These are phyloP conservation scores for Coracopsis vasa DNA, from an alignment of 2,113 vertebrate genomes.

Conservation along the genomic window DNA sequence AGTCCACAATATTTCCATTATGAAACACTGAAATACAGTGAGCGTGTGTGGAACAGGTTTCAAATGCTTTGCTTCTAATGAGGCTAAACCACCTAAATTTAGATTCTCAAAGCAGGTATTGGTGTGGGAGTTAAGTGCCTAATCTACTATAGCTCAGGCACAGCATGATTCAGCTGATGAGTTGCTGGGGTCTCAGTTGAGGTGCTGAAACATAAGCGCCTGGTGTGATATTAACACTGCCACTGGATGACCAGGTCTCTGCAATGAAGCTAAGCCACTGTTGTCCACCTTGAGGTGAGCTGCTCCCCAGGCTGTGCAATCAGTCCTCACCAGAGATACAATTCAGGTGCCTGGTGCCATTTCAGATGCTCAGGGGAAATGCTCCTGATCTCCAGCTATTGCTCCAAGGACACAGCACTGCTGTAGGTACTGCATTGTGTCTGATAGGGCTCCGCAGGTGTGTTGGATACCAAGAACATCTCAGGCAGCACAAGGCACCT, in stretches of 20 bases:
- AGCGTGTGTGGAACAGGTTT: rapidly evolving
- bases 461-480: not conserved
- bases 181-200: not conserved
- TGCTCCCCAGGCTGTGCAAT: rapidly evolving
- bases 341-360: not conserved
- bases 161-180: not conserved
- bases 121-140: not conserved
- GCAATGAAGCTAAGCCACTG: not conserved
- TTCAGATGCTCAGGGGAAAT: not conserved
- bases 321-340: not conserved
- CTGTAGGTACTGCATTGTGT: not conserved
- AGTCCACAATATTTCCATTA: not conserved
- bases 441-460: not conserved
- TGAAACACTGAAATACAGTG: not conserved
- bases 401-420: not conserved
- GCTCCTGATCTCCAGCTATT: not conserved
- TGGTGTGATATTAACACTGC: not conserved
- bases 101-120: not conserved
- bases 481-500: not conserved
- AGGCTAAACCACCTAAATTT: not conserved
- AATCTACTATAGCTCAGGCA: not conserved
- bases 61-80: not conserved
- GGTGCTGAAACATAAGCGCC: not conserved
- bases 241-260: not conserved
- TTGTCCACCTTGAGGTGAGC: not conserved